Percentiles rank a stretch among this genome's conserved stretches.
phyloP scores from a whole-genome alignment of 2,888 invertebrate species.

The Drosophila sordidula region DNA sequence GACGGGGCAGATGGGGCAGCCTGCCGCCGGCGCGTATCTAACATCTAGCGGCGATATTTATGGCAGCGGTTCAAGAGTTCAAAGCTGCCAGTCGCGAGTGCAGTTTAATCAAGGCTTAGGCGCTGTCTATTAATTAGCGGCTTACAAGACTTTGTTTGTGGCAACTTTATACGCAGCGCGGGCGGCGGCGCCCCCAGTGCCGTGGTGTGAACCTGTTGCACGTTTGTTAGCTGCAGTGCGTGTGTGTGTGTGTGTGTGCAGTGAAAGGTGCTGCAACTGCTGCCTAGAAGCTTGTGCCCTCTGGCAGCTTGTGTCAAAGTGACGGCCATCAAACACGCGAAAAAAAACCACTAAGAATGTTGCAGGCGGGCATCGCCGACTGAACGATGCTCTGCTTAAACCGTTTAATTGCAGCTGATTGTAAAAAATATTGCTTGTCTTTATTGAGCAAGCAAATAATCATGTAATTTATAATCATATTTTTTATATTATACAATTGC shows the following conservation, averaged over 20 bases:
- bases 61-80: constrained; percentile 76
- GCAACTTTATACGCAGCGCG: constrained; percentile 43
- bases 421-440: too few species aligned
- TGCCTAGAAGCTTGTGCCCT: constrained; percentile 49
- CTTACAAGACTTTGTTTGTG: constrained; percentile 53
- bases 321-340: constrained; percentile 31
- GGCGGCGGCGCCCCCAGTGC: not conserved
- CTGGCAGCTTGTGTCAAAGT: constrained; percentile 31
- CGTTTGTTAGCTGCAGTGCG: constrained; percentile 10
- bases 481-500: too few species aligned
- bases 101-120: constrained; percentile 70
- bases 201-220: constrained; percentile 51
- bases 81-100: constrained; percentile 47
- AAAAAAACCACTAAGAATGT: not conserved
- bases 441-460: too few species aligned
- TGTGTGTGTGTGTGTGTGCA: constrained; percentile 10
- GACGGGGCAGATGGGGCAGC: constrained; percentile 26
- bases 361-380: not conserved
- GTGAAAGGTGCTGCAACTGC: constrained; percentile 62
- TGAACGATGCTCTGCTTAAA: not conserved
- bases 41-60: constrained; percentile 75
- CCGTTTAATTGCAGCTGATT: too few species aligned
- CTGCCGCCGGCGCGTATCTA: constrained; percentile 50
- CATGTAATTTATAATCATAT: too few species aligned
- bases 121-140: constrained; percentile 67